phyloP scores from a whole-genome alignment of 2,113 vertebrate genomes.

The Crotalus viridis region DNA sequence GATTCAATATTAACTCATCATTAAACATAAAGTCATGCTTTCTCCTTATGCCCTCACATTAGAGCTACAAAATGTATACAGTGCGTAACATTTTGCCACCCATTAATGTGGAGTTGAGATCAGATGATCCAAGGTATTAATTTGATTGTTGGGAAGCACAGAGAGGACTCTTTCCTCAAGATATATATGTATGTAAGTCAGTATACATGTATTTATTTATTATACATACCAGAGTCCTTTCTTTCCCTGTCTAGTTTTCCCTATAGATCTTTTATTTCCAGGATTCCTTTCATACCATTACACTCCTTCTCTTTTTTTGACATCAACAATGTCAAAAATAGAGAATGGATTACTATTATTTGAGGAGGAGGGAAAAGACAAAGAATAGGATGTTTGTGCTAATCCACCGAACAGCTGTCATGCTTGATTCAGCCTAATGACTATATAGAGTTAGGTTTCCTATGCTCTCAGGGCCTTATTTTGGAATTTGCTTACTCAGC shows the following conservation, averaged over 20 bases:
- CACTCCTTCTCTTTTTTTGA: not conserved
- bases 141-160: not conserved
- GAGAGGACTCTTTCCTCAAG: not conserved
- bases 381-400: not conserved
- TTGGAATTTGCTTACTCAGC: not conserved
- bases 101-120: not conserved
- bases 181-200: not conserved
- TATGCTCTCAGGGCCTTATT: not conserved
- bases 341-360: not conserved
- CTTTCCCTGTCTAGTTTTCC: too few relatives aligned
- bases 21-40: not conserved
- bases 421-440: not conserved
- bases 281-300: too few relatives aligned
- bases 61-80: not conserved
- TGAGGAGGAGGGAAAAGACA: not conserved
- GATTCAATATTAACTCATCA: not conserved
- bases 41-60: not conserved
- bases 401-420: not conserved
- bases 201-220: not conserved
- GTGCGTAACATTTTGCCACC: not conserved
- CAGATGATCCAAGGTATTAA: not conserved
- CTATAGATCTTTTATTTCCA: too few relatives aligned
- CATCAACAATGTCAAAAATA: not conserved
- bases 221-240: not conserved
- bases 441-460: not conserved